Percentiles rank a stretch among this genome's conserved stretches.
phyloP scores from a whole-genome alignment of 2,113 vertebrate species.

The Chloropsis hardwickii region DNA sequence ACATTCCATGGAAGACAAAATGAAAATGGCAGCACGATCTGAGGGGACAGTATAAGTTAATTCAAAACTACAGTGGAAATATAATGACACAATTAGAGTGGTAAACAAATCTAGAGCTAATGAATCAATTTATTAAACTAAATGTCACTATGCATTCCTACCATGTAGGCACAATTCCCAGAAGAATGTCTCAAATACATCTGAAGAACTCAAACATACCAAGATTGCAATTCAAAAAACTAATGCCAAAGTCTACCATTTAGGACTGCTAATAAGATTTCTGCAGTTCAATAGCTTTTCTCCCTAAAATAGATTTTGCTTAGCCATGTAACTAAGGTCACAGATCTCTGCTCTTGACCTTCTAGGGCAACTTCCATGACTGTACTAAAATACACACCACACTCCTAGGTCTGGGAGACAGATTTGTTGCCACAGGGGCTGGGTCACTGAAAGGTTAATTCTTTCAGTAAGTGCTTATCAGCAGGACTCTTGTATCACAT shows the following conservation, averaged over 20 bases:
- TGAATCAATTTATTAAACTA: conserved; percentile 17
- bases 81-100: not conserved
- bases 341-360: not conserved
- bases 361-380: not conserved
- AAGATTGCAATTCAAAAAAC: not conserved
- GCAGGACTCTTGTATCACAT: not conserved
- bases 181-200: not conserved
- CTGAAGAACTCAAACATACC: not conserved
- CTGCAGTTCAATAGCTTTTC: conserved; percentile 15
- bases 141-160: conserved; percentile 5
- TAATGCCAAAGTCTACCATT: not conserved
- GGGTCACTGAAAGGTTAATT: not conserved
- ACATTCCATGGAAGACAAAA: not conserved
- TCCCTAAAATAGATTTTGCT: conserved; percentile 3
- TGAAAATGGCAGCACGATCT: not conserved
- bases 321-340: not conserved
- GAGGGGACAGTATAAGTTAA: not conserved
- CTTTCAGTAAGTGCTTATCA: not conserved
- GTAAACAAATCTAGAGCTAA: conserved; percentile 37
- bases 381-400: not conserved
- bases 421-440: not conserved
- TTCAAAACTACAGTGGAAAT: not conserved
- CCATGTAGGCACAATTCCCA: not conserved
- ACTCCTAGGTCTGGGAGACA: not conserved
- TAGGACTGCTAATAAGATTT: conserved; percentile 4